Evolutionary conservation across 1,140 invertebrate species (phyloP).

Genomic region (Saccostrea glomerata): DNA sequence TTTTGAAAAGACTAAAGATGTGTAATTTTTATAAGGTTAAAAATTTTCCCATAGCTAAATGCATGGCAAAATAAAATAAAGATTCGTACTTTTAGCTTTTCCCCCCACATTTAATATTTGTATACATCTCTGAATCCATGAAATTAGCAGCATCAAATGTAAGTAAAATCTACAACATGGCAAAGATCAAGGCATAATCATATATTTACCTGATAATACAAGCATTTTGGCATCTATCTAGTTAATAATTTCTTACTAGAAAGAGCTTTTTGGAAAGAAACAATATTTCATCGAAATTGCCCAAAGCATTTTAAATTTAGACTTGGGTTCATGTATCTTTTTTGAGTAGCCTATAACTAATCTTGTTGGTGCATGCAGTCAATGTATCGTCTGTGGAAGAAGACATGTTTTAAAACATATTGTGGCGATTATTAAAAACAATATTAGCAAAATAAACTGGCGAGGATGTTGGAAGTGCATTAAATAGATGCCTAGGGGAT

Average conservation of each 20-base stretch:
- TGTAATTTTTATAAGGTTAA: no score
- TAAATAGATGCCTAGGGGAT: constrained; percentile 8
- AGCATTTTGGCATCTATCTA: not conserved
- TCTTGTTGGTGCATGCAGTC: not conserved
- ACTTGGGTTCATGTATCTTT: not conserved
- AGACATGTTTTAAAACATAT: constrained; percentile 24
- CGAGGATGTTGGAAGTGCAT: not conserved
- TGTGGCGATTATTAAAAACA: not conserved
- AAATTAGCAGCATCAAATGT: constrained; percentile 17
- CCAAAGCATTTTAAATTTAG: not conserved
- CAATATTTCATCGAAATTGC: not conserved
- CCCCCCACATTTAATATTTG: no score
- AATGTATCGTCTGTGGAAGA: not conserved
- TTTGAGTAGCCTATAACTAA: not conserved
- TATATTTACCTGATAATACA: not conserved
- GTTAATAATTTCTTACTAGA: not conserved
- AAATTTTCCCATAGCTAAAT: no score
- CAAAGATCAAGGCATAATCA: not conserved
- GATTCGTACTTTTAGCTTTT: no score
- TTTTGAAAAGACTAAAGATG: no score
- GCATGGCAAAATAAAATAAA: no score
- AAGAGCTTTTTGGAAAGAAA: not conserved
- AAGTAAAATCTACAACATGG: not conserved
- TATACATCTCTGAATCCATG: no score
- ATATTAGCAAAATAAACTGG: not conserved